A percentile compares a stretch with the other conserved stretches of the same genome.
Evolutionary conservation across 2,888 invertebrate species (phyloP).

Genomic region (Pocota personata): DNA sequence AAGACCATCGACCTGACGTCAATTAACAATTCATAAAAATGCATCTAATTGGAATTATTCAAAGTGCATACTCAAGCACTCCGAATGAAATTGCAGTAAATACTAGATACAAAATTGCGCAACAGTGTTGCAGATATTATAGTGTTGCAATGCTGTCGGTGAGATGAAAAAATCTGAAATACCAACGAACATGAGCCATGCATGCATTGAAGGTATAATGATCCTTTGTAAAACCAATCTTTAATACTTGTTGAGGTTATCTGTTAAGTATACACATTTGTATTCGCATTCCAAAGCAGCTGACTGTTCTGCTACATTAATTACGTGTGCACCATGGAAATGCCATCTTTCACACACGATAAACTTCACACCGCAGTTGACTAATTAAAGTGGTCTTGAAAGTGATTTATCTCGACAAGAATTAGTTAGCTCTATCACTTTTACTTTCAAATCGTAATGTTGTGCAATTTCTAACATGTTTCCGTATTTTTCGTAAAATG

Average conservation of each 20-base stretch:
- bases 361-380: background rate
- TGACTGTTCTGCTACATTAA: background rate
- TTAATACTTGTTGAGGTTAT: background rate
- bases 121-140: background rate
- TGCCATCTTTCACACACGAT: conserved; percentile 12
- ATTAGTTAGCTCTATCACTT: conserved; percentile 3
- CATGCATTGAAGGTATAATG: background rate
- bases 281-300: background rate
- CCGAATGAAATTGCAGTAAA: too few relatives aligned
- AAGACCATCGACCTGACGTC: background rate
- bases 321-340: background rate
- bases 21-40: background rate
- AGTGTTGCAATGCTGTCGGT: background rate
- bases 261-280: background rate
- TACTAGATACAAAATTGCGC: background rate
- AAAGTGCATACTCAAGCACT: background rate
- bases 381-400: conserved; percentile 40
- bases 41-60: background rate
- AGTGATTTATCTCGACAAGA: conserved; percentile 37
- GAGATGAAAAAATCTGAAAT: background rate
- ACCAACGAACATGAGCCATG: background rate
- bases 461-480: conserved; percentile 34
- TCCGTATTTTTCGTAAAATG: background rate
- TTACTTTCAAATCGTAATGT: conserved; percentile 25
- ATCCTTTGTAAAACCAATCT: background rate